A percentile compares a stretch with the other conserved stretches of the same genome.
Evolutionary conservation across 1,140 invertebrate species (phyloP).

Genomic region (Danaus melanippus): DNA sequence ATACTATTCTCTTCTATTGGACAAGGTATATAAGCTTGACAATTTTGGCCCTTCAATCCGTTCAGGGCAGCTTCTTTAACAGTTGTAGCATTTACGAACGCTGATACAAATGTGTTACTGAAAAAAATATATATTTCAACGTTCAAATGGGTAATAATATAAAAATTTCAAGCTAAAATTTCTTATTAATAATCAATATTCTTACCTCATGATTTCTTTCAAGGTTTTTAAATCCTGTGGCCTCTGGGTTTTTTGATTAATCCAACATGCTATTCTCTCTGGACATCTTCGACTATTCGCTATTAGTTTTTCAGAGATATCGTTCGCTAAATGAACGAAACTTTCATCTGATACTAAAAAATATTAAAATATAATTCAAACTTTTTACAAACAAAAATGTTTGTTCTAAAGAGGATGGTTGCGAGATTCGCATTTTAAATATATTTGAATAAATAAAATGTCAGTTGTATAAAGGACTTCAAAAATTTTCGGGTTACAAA

Average conservation of each 20-base stretch:
- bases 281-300: conserved; percentile 36
- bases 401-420: conserved; percentile 12
- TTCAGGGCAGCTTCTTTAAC: conserved; percentile 43
- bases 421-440: conserved; percentile 38
- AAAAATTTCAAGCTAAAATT: background rate
- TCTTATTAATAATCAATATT: background rate
- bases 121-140: conserved; percentile 16
- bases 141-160: too few species aligned
- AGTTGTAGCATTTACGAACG: conserved; percentile 45
- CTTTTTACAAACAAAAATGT: conserved; percentile 3
- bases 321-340: conserved; percentile 21
- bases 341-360: conserved; percentile 35
- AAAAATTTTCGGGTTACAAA: conserved; percentile 61
- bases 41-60: conserved; percentile 39
- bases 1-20: conserved; percentile 35
- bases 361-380: background rate
- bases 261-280: conserved; percentile 44
- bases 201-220: conserved; percentile 44
- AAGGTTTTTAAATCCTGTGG: conserved; percentile 15
- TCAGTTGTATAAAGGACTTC: conserved; percentile 43
- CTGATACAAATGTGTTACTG: conserved; percentile 47
- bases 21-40: conserved; percentile 39
- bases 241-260: conserved; percentile 27
- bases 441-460: conserved; percentile 28
- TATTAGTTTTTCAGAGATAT: conserved; percentile 34